Percentiles rank a stretch among this genome's conserved stretches.
Evolutionary conservation across 2,113 vertebrate genomes (phyloP).

Genomic region (Leucoraja erinaceus): DNA sequence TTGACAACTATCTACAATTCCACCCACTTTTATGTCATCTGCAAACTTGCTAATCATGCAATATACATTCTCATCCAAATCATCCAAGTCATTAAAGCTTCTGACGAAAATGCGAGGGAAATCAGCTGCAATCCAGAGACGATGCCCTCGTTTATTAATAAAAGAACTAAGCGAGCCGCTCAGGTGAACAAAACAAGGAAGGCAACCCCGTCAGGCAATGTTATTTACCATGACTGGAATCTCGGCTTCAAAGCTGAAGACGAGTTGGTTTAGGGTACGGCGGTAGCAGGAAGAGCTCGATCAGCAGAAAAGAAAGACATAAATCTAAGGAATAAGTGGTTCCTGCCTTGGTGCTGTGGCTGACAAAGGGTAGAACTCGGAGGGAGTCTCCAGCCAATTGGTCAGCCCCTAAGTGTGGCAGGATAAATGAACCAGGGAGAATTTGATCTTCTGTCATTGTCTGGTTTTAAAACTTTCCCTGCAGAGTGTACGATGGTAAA

Average conservation of each 20-base stretch:
- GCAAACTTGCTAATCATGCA: too few species aligned
- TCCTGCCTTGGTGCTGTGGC: too few species aligned
- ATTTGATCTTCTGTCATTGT: background rate
- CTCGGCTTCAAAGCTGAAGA: background rate
- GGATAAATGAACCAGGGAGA: background rate
- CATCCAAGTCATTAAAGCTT: background rate
- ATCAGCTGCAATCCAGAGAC: background rate
- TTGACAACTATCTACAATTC: too few species aligned
- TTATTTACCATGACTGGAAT: background rate
- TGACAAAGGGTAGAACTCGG: background rate
- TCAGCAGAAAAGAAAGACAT: background rate
- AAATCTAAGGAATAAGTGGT: background rate
- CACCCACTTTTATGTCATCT: too few species aligned
- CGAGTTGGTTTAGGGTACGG: background rate
- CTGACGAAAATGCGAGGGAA: background rate
- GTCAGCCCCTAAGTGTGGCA: background rate
- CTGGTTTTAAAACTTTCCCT: background rate
- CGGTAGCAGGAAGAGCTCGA: background rate
- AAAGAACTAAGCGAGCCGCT: background rate
- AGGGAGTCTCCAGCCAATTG: background rate
- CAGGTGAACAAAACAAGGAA: background rate
- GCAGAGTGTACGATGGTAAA: background rate
- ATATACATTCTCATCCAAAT: too few species aligned
- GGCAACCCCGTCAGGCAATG: background rate
- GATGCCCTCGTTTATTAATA: background rate